phyloP scores from a whole-genome alignment of 2,113 vertebrate genomes.

The Scomber colias region DNA sequence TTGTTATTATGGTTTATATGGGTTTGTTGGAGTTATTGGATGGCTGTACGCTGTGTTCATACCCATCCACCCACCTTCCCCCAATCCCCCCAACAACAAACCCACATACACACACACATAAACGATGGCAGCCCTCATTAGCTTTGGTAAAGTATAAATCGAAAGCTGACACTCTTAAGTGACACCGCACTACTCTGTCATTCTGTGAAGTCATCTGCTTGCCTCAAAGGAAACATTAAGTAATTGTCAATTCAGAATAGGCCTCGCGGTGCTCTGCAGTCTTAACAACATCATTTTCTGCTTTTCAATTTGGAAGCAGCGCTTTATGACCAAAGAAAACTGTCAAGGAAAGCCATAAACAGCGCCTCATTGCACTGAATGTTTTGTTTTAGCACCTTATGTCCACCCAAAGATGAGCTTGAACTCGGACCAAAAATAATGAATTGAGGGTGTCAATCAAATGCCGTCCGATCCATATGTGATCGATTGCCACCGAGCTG shows the following conservation, averaged over 20 bases:
- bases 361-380: conserved; percentile 56
- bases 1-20: conserved; percentile 1
- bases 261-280: conserved; percentile 7
- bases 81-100: conserved; percentile 1
- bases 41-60: neutral
- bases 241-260: conserved; percentile 49
- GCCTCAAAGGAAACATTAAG: conserved; percentile 63
- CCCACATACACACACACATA: neutral
- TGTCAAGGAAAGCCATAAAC: conserved; percentile 53
- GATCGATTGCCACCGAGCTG: conserved; percentile 19
- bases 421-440: conserved; percentile 1
- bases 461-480: conserved; percentile 17
- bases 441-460: conserved; percentile 54
- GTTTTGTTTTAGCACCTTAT: conserved; percentile 50
- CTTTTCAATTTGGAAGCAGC: conserved; percentile 65
- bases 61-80: neutral
- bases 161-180: conserved; percentile 16
- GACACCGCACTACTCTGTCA: conserved; percentile 1
- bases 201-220: conserved; percentile 47
- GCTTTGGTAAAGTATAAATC: conserved; percentile 24
- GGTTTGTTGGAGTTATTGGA: conserved; percentile 16
- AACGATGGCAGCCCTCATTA: conserved; percentile 30
- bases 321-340: conserved; percentile 51
- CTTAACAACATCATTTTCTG: conserved; percentile 61
- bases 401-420: conserved; percentile 36